Evolutionary conservation across 2,888 invertebrate species (phyloP), one percentile per base, ranked within the genome.

Genomic region (Dasysyrphus tricinctus): DNA sequence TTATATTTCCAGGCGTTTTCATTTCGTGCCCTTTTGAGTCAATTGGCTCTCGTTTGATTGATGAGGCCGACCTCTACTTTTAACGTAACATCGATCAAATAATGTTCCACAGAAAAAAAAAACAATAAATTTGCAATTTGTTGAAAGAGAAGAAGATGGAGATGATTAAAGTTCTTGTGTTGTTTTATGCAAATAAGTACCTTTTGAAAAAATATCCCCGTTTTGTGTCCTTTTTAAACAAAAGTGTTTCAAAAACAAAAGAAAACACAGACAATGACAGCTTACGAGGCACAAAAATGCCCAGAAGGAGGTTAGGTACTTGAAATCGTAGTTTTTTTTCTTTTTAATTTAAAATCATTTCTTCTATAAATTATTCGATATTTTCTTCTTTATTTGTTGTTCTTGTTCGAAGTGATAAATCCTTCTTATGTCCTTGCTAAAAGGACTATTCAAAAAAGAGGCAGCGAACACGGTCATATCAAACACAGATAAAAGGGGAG

Each of bases 11-110:
- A 49, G 34, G 54, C 57, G 16, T 73, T 70, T 65, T 54, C 59
- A 34, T 54, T 37, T 54, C 47, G 73, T 54, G 69, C 39, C 59
- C 67, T 69, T 78, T 73, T 69, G 37, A 82, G 78, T 69, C 82
- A 78, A 82, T 73, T 73, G 73, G 19, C n/a, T 39, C 19, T 47
- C 44, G 57, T 73, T 69, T 73, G 78, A 78, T 73, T 82, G 82
- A 82, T 67, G 72, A 56, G 51, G 29, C 5, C 24, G 67, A 37
- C 34, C 19, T 51, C 12, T 54, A 39, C 39, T 6, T 24, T 54
- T 54, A 54, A 29, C 16, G 19, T 61, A 11, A 42, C 69, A 69
- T 69, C 39, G 8, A 69, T 54, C 54, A 69, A 51, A 34, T 19
- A 51, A 47, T 19, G 19, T 34, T 19, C 3, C 5, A 3, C 16